A percentile compares a stretch with the other conserved stretches of the same genome.
Evolutionary conservation across 2,888 invertebrate genomes (phyloP).

Genomic region (Drosophila mercatorum): DNA sequence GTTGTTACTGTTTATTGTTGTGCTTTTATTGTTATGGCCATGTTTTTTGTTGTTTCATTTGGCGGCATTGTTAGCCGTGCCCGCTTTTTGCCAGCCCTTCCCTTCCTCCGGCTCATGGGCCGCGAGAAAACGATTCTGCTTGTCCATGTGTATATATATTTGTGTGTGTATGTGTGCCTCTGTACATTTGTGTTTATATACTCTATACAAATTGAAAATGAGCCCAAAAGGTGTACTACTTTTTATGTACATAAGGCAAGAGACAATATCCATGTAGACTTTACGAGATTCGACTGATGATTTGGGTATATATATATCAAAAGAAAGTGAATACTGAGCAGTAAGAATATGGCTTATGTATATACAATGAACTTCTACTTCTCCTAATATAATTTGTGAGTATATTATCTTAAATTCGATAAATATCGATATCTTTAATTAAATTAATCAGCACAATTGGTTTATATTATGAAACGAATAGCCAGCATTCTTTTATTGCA

Average conservation of each 20-base stretch:
- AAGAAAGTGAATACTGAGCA: no score
- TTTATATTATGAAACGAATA: no score
- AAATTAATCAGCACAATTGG: no score
- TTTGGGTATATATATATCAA: no score
- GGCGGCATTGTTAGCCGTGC: slow-evolving; percentile 68
- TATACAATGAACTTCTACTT: no score
- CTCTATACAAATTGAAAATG: slow-evolving; percentile 1
- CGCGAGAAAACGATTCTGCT: slow-evolving; percentile 2
- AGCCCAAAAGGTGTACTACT: not conserved
- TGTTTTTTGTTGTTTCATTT: slow-evolving; percentile 77
- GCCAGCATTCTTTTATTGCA: no score
- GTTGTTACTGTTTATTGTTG: slow-evolving; percentile 79
- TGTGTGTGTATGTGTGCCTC: not conserved
- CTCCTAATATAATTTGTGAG: no score
- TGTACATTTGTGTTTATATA: slow-evolving; percentile 12
- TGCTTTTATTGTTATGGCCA: slow-evolving; percentile 77
- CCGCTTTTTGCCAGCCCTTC: slow-evolving; percentile 1
- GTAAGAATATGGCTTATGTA: no score
- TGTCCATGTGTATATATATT: not conserved
- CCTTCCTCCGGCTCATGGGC: not conserved
- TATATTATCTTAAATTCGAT: no score
- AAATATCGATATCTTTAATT: no score
- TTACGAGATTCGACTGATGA: no score
- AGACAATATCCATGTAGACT: not conserved
- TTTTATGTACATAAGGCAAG: not conserved